Base-by-base conservation (phyloP, 1,140 invertebrate species). In the Drosophila busckii region DNA sequence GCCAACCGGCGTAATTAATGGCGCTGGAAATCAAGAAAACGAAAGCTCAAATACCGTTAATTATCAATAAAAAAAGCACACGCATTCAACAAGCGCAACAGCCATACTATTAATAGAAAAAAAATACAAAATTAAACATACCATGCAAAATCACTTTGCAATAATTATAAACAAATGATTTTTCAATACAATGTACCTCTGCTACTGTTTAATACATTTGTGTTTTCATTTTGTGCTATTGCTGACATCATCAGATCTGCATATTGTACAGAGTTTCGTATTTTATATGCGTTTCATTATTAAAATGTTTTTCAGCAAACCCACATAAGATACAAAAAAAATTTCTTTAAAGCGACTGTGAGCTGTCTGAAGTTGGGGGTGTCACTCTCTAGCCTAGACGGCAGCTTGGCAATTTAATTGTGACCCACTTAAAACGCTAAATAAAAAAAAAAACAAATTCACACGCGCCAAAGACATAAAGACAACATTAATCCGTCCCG, bases 41-140 rank as follows among this genome's bases (percentile, higher is more conserved):
- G 70, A 75, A 75, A 75, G 70, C 70, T 76, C 52, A 66, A 45
- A 69, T 48, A 69, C 53, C 53, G 70, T 64, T 75, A 75, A 75
- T 64, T 75, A 75, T 60, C 59, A 54, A 69, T 69, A 48, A n/a
- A n/a, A n/a, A n/a, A 64, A 69, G 17, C 55, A 15, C 40, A 73
- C 63, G 58, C 55, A 73, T 52, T 69, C 1, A 15, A 12, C 7
- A 28, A 9, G n/a, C 19, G 16, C 4, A 8, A 29, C 13, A 29
- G 28, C 16, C 7, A 13, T 7, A 41, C 16, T 32, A 20, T 23
- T 44, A 10, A 28, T 5, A 46, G 10, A 26, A 16, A 45, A 13
- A 48, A 10, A 17, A 19, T 8, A 41, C 31, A 28, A 50, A 56
- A 46, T 35, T 45, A 45, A 23, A 16, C 31, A 42, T 29, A 52